A percentile compares a stretch with the other conserved stretches of the same genome.
phyloP scores from a whole-genome alignment of 1,140 invertebrate species.

The Aleiodes sp. region DNA sequence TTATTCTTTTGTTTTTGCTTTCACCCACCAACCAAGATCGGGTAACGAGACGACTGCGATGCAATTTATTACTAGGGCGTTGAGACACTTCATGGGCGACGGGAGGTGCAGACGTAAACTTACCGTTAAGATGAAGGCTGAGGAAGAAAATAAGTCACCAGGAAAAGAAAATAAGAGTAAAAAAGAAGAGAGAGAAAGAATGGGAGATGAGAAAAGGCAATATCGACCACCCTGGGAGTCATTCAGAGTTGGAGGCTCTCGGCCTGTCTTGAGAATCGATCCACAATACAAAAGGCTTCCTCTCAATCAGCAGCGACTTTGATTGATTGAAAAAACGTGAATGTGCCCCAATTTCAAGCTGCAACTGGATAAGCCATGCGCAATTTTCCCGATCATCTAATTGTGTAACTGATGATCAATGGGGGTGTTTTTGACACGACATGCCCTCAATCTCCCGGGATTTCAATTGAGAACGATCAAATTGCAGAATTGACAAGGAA shows the following conservation, averaged over 20 bases:
- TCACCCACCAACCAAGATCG: conserved; percentile 5
- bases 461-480: too few relatives aligned
- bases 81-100: neutral
- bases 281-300: neutral
- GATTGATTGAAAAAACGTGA: neutral
- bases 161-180: neutral
- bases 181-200: neutral
- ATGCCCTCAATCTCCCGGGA: too few relatives aligned
- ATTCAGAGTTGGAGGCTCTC: neutral
- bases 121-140: neutral
- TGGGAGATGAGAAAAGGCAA: conserved; percentile 1
- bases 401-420: neutral
- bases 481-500: too few relatives aligned
- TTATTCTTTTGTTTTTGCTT: conserved; percentile 2
- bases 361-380: neutral
- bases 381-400: neutral
- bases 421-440: too few relatives aligned
- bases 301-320: neutral
- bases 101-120: neutral
- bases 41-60: conserved; percentile 24
- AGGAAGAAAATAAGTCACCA: conserved; percentile 13
- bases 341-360: neutral
- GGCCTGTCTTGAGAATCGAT: neutral
- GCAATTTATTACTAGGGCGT: conserved; percentile 27
- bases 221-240: neutral